Percentiles rank a stretch among this genome's conserved stretches.
Evolutionary conservation across 2,797 vertebrate genomes (phyloP).

Genomic region (Antrozous pallidus): DNA sequence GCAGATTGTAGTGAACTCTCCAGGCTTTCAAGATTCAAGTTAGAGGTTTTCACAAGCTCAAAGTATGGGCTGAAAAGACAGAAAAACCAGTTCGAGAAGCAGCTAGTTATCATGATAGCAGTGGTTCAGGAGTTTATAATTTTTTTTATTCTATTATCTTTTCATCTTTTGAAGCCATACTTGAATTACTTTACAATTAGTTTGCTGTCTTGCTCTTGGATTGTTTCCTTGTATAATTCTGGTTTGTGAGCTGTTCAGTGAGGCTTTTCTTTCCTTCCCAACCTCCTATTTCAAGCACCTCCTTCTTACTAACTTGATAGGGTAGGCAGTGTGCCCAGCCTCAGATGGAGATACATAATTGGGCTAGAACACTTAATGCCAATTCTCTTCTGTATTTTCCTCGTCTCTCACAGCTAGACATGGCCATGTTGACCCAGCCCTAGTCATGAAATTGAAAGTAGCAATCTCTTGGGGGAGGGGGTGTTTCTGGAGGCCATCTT

Average conservation of each 20-base stretch:
- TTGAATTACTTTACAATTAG: not conserved
- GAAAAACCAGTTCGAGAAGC: not conserved
- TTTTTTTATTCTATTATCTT: not conserved
- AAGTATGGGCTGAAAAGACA: not conserved
- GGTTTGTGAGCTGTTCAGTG: not conserved
- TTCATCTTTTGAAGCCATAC: not conserved
- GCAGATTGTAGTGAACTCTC: not conserved
- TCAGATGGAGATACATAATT: not conserved
- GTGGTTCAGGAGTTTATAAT: not conserved
- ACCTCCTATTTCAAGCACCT: not conserved
- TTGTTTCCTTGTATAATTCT: not conserved
- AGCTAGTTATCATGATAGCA: not conserved
- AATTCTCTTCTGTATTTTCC: not conserved
- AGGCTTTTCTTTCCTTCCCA: not conserved
- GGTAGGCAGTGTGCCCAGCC: not conserved
- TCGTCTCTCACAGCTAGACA: not conserved
- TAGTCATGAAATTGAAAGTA: not conserved
- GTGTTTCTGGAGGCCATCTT: not conserved
- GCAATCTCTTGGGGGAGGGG: not conserved
- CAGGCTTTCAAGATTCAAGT: not conserved
- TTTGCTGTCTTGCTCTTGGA: not conserved
- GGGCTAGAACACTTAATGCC: not conserved
- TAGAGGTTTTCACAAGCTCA: not conserved
- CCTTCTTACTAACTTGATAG: not conserved
- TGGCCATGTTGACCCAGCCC: not conserved